Evolutionary conservation across 2,888 invertebrate species (phyloP), one percentile per base, ranked within the genome.

Genomic region (Lordiphosa andalusiaca): DNA sequence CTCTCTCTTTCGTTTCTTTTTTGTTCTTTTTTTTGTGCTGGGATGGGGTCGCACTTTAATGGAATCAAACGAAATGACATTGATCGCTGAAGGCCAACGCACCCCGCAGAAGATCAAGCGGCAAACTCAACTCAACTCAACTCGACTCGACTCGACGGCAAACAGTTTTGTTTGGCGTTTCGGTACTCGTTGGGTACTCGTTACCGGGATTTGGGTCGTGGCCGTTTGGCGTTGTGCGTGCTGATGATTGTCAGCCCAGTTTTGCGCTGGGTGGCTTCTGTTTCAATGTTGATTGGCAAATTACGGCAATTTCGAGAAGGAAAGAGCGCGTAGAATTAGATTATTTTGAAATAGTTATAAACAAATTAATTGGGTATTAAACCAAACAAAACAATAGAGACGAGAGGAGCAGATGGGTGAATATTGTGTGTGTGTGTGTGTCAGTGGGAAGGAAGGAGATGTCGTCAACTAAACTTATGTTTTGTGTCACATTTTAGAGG

Each of bases 21-120:
- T 36, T 23, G 13, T 7, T 21, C 6, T 44, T 4, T 44, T 10
- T 30, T 35, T 47, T 35, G 57, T 80, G 69, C 66, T 84, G 73
- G 84, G 73, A 67, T 84, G 73, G 84, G 73, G 71, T 76, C 67
- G 67, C 68, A 67, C 63, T 83, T 85, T 76, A 77, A 84, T 77
- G 71, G 74, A 77, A 71, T 80, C 83, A 78, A 82, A 84, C 66
- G 84, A 86, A 85, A 72, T 85, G 85, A 86, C 85, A 85, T 86
- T 85, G 85, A 86, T 86, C 77, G 82, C 71, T 86, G 87, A 85
- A 85, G 87, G 87, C 85, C 87, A 85, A 67, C 67, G 67, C 39
- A 30, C 41, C 48, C 12, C 37, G 30, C 40, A 67, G 61, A 67
- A 66, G 66, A 60, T 60, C 66, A 60, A 51, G 33, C 39, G 19